Base-by-base conservation (phyloP, 2,797 vertebrate species). In the Bovichtus variegatus region DNA sequence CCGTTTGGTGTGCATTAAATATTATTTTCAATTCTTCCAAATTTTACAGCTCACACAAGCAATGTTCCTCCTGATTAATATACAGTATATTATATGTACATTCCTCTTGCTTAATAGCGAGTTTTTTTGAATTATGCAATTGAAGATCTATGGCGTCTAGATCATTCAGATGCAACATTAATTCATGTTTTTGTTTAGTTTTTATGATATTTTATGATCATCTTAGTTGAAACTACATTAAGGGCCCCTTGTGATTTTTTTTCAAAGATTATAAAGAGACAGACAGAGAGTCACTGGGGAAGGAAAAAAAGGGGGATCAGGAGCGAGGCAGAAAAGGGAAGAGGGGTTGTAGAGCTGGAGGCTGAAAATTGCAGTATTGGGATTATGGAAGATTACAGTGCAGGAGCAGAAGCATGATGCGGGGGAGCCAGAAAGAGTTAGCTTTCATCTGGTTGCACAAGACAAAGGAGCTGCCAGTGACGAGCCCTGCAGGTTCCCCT, bases 321-420 rank as follows among this genome's bases (percentile, higher is more conserved):
- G 63, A 81, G 25, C 27, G 41, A 65, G 65, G 57, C 12, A 65
- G 68, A 12, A 25, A 36, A 64, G 46, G 16, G 51, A 69, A 75
- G 29, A 73, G 47, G 47, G 44, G 2, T 59, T 85, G 76, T 23
- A 77, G 69, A 83, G 78, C 83, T 82, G 58, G 10, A 83, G 77
- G 84, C 85, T 81, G 81, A 87, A 90, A 88, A 90, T 87, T 89
- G 87, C 86, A 81, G 85, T 60, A 79, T 86, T 40, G 51, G 87
- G 87, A 93, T 94, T 93, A 93, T 85, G 82, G 84, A 85, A 90
- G 88, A 92, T 92, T 93, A 93, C 80, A 6, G 70, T 73, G 89
- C 85, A 83, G 85, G 64, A 91, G 81, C 85, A 74, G 80, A 58
- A 88, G 83, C 88, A 90, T 80, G 86, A 88, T 89, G 91, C 83